Conservation (phyloP, 1,140 invertebrate genomes). For the Bombus picipes region DNA sequence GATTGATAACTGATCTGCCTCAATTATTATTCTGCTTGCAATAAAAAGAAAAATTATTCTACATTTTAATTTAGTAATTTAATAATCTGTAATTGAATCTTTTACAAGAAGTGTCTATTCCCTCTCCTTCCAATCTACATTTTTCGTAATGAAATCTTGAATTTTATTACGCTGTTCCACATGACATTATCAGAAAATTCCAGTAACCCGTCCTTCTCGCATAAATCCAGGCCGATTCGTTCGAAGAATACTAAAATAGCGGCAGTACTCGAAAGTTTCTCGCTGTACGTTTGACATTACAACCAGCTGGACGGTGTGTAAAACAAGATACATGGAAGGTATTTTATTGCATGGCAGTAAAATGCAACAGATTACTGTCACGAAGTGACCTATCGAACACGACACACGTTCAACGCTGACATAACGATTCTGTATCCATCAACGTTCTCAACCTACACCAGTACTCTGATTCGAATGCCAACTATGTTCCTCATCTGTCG, state of each 20-base stretch:
- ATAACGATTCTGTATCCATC: constrained; percentile 19
- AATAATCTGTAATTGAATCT: background rate
- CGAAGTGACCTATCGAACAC: constrained; percentile 55
- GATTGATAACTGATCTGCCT: background rate
- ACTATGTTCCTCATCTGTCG: background rate
- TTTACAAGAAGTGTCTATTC: background rate
- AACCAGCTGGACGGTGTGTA: constrained; percentile 13
- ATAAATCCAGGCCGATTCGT: background rate
- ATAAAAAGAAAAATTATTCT: background rate
- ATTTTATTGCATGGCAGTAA: constrained; percentile 58
- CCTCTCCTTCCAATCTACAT: background rate
- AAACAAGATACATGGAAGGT: constrained; percentile 48
- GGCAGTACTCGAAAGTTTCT: background rate
- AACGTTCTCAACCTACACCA: background rate
- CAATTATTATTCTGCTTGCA: background rate
- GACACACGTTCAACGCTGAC: constrained; percentile 13
- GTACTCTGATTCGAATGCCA: background rate
- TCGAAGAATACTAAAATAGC: background rate
- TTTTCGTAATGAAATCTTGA: background rate
- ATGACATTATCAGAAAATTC: background rate
- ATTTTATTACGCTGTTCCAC: background rate
- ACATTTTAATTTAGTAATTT: background rate
- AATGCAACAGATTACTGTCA: constrained; percentile 56
- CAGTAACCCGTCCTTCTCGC: background rate
- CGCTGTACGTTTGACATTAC: constrained; percentile 35